Percentiles rank a stretch among this genome's conserved stretches.
Evolutionary conservation across 2,113 vertebrate genomes (phyloP).

Genomic region (Paradoxurus hermaphroditus): DNA sequence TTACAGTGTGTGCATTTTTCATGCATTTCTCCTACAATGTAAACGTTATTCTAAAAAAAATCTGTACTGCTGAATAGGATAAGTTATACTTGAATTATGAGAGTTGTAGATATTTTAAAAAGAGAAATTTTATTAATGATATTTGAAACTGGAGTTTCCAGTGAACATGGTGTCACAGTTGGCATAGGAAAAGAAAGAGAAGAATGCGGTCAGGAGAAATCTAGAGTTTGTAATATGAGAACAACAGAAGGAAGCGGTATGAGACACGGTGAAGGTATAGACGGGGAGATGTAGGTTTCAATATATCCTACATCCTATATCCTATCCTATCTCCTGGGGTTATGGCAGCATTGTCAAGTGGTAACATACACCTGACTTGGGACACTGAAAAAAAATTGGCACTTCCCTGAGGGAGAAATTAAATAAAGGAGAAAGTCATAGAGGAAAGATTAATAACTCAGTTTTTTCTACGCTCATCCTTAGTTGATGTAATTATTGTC

Average conservation of each 20-base stretch:
- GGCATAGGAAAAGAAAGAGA: background rate
- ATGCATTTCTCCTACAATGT: background rate
- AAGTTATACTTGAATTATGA: background rate
- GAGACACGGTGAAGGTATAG: rapidly evolving
- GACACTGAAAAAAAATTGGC: background rate
- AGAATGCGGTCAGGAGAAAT: background rate
- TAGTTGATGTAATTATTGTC: background rate
- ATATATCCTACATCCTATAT: too few species aligned
- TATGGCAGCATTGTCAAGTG: background rate
- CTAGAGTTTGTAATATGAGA: background rate
- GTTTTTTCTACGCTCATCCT: background rate
- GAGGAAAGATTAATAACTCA: background rate
- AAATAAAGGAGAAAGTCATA: background rate
- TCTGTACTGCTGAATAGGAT: background rate
- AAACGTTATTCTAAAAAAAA: background rate
- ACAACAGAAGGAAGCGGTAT: background rate
- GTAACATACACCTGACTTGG: background rate
- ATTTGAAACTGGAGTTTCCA: background rate
- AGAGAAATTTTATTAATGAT: background rate
- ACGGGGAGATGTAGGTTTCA: background rate
- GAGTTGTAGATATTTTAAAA: background rate
- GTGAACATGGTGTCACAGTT: background rate
- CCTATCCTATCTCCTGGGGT: background rate
- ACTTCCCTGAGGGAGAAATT: background rate
- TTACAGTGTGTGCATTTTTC: background rate